These are phyloP conservation scores for Pseudotriccus pelzelni DNA, from an alignment of 2,797 vertebrate species.

Conservation along the genomic window DNA sequence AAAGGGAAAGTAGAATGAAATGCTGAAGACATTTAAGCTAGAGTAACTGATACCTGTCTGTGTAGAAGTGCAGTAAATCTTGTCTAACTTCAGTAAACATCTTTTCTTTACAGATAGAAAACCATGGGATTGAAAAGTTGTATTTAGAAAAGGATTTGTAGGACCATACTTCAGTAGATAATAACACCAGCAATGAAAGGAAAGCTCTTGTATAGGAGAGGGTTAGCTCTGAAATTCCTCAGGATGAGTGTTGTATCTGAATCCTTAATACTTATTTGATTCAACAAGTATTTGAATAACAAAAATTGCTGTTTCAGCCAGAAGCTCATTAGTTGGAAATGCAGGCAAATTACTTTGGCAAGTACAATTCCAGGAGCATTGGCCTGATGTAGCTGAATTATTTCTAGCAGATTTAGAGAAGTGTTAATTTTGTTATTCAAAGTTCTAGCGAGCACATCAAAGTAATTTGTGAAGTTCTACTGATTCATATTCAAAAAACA, in stretches of 20 bases:
- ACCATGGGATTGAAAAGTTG: background rate
- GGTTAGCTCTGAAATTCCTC: background rate
- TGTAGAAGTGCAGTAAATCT: background rate
- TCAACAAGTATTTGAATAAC: background rate
- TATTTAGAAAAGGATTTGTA: background rate
- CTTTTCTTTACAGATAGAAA: background rate
- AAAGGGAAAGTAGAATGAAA: background rate
- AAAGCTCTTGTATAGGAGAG: background rate
- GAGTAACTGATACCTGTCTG: background rate
- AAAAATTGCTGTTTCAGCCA: slow-evolving; percentile 7
- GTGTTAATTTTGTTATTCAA: background rate
- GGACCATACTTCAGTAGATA: background rate
- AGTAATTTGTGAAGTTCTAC: background rate
- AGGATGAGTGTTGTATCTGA: background rate
- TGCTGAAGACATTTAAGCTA: background rate
- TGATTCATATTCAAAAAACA: background rate
- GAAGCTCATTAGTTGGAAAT: background rate
- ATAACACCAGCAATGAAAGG: background rate
- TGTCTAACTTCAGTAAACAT: background rate
- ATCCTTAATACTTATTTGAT: background rate
- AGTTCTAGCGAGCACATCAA: background rate
- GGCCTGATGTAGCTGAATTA: background rate
- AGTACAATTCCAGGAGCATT: background rate
- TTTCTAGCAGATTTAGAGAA: background rate
- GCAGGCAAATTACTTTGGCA: background rate